phyloP scores from a whole-genome alignment of 2,113 vertebrate genomes.

The Marmota flaviventris region DNA sequence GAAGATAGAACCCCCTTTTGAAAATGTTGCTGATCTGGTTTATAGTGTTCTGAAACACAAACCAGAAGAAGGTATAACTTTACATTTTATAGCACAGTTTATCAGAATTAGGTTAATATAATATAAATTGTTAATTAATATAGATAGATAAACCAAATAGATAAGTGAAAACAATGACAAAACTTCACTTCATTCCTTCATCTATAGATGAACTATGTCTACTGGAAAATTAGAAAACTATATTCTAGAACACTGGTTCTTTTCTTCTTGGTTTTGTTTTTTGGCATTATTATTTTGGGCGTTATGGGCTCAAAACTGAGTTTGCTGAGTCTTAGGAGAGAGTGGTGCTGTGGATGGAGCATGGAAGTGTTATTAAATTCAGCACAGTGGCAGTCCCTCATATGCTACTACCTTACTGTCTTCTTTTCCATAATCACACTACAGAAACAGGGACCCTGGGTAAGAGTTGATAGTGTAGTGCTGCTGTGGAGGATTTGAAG shows the following conservation, averaged over 20 bases:
- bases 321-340: background rate
- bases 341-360: background rate
- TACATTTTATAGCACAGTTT: background rate
- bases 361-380: background rate
- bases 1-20: background rate
- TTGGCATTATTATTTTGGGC: background rate
- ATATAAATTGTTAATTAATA: background rate
- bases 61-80: background rate
- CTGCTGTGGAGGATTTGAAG: background rate
- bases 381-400: background rate
- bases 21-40: conserved; percentile 54
- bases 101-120: background rate
- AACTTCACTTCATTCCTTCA: background rate
- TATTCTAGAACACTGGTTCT: background rate
- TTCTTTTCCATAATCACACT: conserved; percentile 6
- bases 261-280: conserved; percentile 32
- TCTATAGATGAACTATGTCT: background rate
- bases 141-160: conserved; percentile 1
- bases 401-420: background rate
- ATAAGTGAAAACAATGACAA: background rate
- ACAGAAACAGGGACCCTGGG: background rate
- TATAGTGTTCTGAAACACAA: conserved; percentile 15
- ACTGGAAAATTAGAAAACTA: background rate
- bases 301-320: conserved; percentile 18
- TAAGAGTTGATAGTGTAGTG: background rate